Base-by-base conservation (phyloP, 2,113 vertebrate species). In the Catharus bicknelli region DNA sequence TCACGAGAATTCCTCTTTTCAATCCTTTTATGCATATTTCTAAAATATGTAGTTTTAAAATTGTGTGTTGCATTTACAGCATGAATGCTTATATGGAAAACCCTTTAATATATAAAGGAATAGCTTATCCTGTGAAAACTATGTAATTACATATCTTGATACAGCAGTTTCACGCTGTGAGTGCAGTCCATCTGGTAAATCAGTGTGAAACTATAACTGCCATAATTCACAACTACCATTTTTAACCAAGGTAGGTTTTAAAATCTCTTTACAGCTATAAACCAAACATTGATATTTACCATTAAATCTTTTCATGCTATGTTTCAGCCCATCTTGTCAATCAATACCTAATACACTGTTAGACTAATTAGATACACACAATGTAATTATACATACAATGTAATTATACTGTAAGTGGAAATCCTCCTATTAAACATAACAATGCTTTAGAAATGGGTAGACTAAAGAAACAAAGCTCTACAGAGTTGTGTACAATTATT, bases 271-370 rank as follows among this genome's bases (percentile, higher is more conserved):
- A 81, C 43, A 90, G 51, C 32, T 84, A n/a, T 47, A 58, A 92
- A 67, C 5, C 7, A 87, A 87, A 89, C 18, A 47, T 25, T 82
- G 14, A 55, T 93, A 73, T 95, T 96, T 95, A 89, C 63, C 32
- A 61, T 55, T 21, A 92, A 93, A 15, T 64, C 62, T 93, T 59
- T 87, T 90, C 61, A 64, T 69, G n/a, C 21, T 73, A 5, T 42
- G 50, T 76, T 91, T 68, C 50, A 90, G 59, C 43, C 19, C n/a
- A 21, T 89, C 47, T 87, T 94, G 93, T 90, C 93, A 94, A 54
- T 92, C 94, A 91, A 85, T 80, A 80, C 43, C 47, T 95, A 79
- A 90, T 66, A 30, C 51, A 76, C 11, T 47, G 15, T 87, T 84
- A 88, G 32, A 75, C 50, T 95, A 92, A 94, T 94, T 84, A 89